These are phyloP conservation scores for Poeciliopsis turrubarensis DNA, from an alignment of 2,113 vertebrate genomes.

Conservation along the genomic window DNA sequence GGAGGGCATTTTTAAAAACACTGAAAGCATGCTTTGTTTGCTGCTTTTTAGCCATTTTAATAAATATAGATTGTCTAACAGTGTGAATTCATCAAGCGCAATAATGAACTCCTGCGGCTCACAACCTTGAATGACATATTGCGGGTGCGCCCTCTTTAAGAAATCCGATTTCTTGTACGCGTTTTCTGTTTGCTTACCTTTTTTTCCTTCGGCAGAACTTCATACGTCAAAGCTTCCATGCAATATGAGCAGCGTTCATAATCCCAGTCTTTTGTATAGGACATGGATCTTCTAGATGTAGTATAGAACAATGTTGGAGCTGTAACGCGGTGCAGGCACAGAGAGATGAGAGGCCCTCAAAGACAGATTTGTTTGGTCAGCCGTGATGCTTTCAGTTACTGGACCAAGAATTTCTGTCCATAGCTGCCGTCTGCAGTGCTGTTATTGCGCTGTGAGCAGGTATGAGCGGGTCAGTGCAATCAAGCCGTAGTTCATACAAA, in stretches of 20 bases:
- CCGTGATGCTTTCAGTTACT: background rate
- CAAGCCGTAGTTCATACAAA: background rate
- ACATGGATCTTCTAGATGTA: constrained; percentile 43
- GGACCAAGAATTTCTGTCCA: constrained; percentile 4
- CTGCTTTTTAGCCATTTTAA: background rate
- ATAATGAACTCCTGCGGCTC: background rate
- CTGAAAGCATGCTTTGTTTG: background rate
- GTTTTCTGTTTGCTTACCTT: background rate
- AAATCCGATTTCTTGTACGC: background rate
- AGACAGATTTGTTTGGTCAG: constrained; percentile 31
- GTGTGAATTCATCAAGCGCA: background rate
- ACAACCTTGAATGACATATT: background rate
- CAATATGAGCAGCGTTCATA: constrained; percentile 6
- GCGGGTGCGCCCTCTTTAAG: background rate
- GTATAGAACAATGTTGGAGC: constrained; percentile 5
- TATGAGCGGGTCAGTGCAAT: background rate
- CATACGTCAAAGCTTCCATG: background rate
- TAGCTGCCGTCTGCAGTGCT: constrained; percentile 2
- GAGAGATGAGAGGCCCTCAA: constrained; percentile 29
- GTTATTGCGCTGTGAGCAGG: background rate
- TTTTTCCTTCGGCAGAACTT: background rate
- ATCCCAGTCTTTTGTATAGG: background rate
- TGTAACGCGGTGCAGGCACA: background rate
- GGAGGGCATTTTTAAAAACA: background rate
- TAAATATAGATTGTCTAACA: background rate